phyloP scores from a whole-genome alignment of 2,888 invertebrate genomes.

The Tiliacea citrago region DNA sequence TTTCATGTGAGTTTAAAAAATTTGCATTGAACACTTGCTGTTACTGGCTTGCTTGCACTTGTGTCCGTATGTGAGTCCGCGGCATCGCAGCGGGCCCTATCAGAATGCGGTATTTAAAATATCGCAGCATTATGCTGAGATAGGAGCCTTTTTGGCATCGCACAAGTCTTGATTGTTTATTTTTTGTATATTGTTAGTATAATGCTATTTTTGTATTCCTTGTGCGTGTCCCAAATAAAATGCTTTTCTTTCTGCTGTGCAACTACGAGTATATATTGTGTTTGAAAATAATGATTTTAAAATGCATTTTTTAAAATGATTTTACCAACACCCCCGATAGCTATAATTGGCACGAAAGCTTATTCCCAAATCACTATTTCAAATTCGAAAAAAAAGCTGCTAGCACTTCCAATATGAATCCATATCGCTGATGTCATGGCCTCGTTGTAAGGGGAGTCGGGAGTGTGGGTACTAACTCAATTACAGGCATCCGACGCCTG shows the following conservation, averaged over 20 bases:
- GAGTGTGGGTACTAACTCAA: conserved; percentile 85
- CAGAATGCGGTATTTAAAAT: too few relatives aligned
- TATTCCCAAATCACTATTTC: not conserved
- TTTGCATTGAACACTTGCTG: not conserved
- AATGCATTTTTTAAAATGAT: not conserved
- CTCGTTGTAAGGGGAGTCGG: conserved; percentile 69
- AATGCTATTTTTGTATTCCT: too few relatives aligned
- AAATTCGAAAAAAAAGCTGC: not conserved
- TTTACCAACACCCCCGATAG: not conserved
- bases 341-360: too few relatives aligned
- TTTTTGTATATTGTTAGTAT: too few relatives aligned
- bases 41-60: too few relatives aligned
- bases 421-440: conserved; percentile 70
- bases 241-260: too few relatives aligned
- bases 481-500: conserved; percentile 84
- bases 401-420: not conserved
- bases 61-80: too few relatives aligned
- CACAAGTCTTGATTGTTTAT: too few relatives aligned
- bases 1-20: not conserved
- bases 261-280: not conserved
- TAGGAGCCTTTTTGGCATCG: too few relatives aligned
- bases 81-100: too few relatives aligned
- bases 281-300: not conserved
- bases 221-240: too few relatives aligned
- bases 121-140: too few relatives aligned